Evolutionary conservation across 2,113 vertebrate genomes (phyloP), one percentile per base, ranked within the genome.

Genomic region (Cynocephalus volans): DNA sequence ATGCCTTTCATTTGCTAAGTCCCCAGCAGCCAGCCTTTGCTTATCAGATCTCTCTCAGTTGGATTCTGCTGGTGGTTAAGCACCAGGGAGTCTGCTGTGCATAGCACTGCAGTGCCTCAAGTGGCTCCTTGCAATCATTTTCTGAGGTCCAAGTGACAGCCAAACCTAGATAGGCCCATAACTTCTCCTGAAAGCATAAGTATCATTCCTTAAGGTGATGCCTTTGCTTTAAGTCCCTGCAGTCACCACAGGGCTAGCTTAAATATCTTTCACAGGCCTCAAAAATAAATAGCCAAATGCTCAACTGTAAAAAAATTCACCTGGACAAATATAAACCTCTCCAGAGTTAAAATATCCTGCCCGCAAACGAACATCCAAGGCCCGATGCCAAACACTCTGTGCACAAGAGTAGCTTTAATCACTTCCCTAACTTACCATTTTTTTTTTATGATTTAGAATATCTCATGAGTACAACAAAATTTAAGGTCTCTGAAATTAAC

Each of bases 401-500:
- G 50, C 19, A 70, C 6, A 26, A 31, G 5, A 60, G 28, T n/a
- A 70, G 18, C 19, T 33, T 81, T 84, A 48, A 52, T 82, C 21
- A 21, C n/a, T 70, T 75, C 17, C 21, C n/a, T 70, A 76, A n/a
- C 18, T 69, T 52, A 45, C 28, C 9, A 56, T 56, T 52, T 64
- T 80, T 82, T 6, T 50, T 77, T 56, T 31, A 33, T 54, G 8
- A 12, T 88, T 92, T 52, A 67, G 45, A 86, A 50, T 67, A 31
- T 41, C 28, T 41, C 77, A 76, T 24, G 6, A 52, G 1, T 36
- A 2, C n/a, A 48, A 12, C 1, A 60, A 45, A 65, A 10, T 65
- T 92, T 94, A 56, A 52, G 5, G 3, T 81, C 3, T 96, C 3
- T 90, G 80, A 97, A 93, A 65, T n/a, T 48, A 75, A 82, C 3